Percentiles rank a stretch among this genome's conserved stretches.
These are phyloP conservation scores for Guaruba guarouba DNA, from an alignment of 2,113 vertebrate genomes.

Conservation along the genomic window DNA sequence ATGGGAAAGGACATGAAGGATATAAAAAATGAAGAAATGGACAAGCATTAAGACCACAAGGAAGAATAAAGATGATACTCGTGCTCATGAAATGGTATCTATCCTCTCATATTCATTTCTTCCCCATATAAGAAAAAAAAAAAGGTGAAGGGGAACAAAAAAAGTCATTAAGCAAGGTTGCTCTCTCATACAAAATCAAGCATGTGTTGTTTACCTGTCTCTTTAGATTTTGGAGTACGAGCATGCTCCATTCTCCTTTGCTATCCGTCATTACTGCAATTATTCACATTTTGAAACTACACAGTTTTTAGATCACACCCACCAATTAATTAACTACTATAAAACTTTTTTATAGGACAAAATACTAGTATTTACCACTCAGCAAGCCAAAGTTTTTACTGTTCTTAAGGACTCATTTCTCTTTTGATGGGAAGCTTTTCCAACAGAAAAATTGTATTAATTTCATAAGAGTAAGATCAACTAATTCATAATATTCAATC, in stretches of 20 bases:
- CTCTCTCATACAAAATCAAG: not conserved
- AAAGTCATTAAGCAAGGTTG: not conserved
- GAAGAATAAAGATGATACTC: not conserved
- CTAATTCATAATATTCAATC: not conserved
- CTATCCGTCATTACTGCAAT: not conserved
- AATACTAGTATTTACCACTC: not conserved
- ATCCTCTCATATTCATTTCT: not conserved
- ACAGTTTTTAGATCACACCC: not conserved
- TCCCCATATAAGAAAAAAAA: not conserved
- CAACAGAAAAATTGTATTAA: not conserved
- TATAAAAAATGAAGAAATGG: not conserved
- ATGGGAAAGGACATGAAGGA: not conserved
- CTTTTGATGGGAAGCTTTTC: not conserved
- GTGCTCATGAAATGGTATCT: not conserved
- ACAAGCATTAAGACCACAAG: not conserved
- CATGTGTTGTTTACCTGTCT: not conserved
- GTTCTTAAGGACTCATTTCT: not conserved
- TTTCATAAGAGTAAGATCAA: not conserved
- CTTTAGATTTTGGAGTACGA: not conserved
- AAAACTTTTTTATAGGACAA: not conserved
- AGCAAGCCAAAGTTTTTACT: not conserved
- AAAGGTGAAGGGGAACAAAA: fast-evolving
- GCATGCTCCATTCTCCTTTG: not conserved
- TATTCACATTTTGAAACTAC: not conserved
- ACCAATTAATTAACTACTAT: not conserved